Percentiles rank a stretch among this genome's conserved stretches.
Evolutionary conservation across 2,888 invertebrate genomes (phyloP).

Genomic region (Chromoteleia sp.): DNA sequence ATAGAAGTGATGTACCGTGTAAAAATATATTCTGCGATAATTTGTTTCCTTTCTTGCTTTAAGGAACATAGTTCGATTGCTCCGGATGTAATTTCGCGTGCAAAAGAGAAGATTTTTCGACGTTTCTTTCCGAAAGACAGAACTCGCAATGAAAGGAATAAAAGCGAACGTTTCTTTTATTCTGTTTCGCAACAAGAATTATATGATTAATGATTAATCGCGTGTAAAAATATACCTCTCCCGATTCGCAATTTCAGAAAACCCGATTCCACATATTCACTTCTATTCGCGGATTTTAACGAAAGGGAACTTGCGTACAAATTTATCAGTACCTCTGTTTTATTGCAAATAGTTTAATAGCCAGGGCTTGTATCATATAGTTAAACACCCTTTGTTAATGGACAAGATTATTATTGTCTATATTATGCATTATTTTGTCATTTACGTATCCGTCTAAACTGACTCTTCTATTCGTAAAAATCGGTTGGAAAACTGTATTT

Average conservation of each 20-base stretch:
- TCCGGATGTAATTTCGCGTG: constrained; percentile 9
- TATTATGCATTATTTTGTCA: constrained; percentile 57
- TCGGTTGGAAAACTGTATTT: constrained; percentile 37
- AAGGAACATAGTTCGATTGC: constrained; percentile 31
- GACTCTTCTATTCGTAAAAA: constrained; percentile 42
- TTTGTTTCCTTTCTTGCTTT: constrained; percentile 14
- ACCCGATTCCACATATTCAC: constrained; percentile 41
- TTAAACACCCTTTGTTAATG: constrained; percentile 54
- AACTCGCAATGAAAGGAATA: neutral
- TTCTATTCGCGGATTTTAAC: constrained; percentile 62
- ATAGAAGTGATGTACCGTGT: constrained; percentile 60
- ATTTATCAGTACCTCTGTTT: constrained; percentile 50
- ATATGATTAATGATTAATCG: neutral
- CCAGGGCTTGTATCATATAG: constrained; percentile 45
- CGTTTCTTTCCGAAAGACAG: neutral
- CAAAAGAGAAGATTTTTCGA: neutral
- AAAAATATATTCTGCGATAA: constrained; percentile 58
- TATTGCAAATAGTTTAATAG: constrained; percentile 63
- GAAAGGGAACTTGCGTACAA: constrained; percentile 53
- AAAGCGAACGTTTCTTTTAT: too few species aligned
- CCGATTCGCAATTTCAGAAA: constrained; percentile 15
- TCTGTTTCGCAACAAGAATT: constrained; percentile 8
- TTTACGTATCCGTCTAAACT: constrained; percentile 21
- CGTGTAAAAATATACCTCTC: constrained; percentile 42
- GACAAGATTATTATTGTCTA: constrained; percentile 70